These are phyloP conservation scores for Danaus chrysippus DNA, from an alignment of 2,888 invertebrate genomes.

Conservation along the genomic window DNA sequence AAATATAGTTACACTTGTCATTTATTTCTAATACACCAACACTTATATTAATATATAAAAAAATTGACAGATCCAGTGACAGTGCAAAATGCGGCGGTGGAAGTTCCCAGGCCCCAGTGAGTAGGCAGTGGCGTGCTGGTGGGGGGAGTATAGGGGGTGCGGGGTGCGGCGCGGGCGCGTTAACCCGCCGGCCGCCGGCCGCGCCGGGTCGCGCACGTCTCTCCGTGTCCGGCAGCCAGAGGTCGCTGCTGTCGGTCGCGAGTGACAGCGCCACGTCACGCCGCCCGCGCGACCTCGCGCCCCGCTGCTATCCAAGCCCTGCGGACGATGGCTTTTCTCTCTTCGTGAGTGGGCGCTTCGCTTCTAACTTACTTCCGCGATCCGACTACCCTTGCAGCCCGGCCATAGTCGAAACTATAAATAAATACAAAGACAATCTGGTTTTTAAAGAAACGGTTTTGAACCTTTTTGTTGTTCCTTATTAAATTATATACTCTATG, in stretches of 20 bases:
- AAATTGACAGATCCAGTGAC: slow-evolving; percentile 79
- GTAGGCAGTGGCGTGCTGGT: slow-evolving; percentile 68
- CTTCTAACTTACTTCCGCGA: slow-evolving; percentile 69
- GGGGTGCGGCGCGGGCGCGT: slow-evolving; percentile 37
- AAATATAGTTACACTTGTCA: slow-evolving; percentile 1
- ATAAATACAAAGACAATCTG: background rate
- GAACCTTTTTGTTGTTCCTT: too few relatives aligned
- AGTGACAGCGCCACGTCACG: slow-evolving; percentile 73
- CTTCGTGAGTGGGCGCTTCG: slow-evolving; percentile 78
- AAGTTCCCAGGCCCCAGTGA: slow-evolving; percentile 78
- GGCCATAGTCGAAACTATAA: background rate
- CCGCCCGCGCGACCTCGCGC: slow-evolving; percentile 63
- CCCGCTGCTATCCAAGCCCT: slow-evolving; percentile 62
- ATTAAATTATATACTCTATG: too few relatives aligned
- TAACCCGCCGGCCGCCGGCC: slow-evolving; percentile 53
- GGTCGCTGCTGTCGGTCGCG: slow-evolving; percentile 75
- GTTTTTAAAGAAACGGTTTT: background rate
- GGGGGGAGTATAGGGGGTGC: slow-evolving; percentile 60
- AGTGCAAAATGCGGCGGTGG: slow-evolving; percentile 81
- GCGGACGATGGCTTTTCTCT: slow-evolving; percentile 73
- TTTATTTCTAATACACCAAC: background rate
- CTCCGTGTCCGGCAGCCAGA: slow-evolving; percentile 62
- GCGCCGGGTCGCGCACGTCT: slow-evolving; percentile 50
- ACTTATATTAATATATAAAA: background rate
- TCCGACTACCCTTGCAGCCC: slow-evolving; percentile 38